These are phyloP conservation scores for Noturus placidus DNA, from an alignment of 2,113 vertebrate genomes.

Conservation along the genomic window DNA sequence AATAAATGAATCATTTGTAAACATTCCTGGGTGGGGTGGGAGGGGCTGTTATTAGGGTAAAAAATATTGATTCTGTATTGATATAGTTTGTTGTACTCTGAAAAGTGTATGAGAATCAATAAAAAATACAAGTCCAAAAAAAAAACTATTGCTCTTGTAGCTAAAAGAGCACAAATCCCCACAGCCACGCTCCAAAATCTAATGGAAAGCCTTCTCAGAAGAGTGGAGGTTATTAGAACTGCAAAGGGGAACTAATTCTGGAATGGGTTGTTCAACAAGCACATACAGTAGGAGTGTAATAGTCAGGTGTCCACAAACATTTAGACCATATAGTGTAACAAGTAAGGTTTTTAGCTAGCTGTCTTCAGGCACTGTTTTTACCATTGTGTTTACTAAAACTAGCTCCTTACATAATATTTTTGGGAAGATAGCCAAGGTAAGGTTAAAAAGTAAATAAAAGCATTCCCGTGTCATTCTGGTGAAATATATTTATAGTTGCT, in stretches of 20 bases:
- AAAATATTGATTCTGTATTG: too few species aligned
- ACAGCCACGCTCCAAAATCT: not conserved
- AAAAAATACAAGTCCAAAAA: too few species aligned
- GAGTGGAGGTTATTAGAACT: not conserved
- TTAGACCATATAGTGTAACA: not conserved
- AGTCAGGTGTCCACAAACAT: not conserved
- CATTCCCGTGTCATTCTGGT: not conserved
- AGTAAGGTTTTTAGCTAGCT: not conserved
- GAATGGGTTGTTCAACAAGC: not conserved
- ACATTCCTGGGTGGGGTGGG: too few species aligned
- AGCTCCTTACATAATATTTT: not conserved
- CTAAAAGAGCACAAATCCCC: not conserved
- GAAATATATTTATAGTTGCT: constrained; percentile 2
- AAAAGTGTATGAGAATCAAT: too few species aligned
- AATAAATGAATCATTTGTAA: too few species aligned
- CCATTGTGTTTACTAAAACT: not conserved
- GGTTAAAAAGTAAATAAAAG: constrained; percentile 16
- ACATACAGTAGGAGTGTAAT: not conserved
- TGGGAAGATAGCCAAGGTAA: not conserved
- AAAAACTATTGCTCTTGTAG: not conserved
- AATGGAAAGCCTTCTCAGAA: not conserved
- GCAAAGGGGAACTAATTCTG: not conserved
- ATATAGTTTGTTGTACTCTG: too few species aligned
- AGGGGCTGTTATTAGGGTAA: too few species aligned
- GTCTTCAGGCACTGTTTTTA: not conserved